Conservation (phyloP, 2,797 vertebrate species). For the Staurois parvus region DNA sequence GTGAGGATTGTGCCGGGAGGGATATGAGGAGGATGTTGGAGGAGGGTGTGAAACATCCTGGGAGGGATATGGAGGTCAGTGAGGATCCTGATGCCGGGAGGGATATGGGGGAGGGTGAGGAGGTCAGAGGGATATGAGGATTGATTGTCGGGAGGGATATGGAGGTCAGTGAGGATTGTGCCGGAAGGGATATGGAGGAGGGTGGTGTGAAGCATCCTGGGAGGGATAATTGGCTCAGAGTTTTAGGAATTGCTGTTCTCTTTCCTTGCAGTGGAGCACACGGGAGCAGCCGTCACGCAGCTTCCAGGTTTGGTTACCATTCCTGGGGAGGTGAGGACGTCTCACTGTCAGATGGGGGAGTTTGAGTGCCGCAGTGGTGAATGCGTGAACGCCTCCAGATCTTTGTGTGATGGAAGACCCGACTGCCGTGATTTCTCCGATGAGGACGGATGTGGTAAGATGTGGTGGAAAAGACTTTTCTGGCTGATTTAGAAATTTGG, state of each 20-base stretch:
- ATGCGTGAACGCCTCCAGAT: constrained; percentile 39
- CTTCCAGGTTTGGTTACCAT: neutral
- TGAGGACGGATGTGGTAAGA: constrained; percentile 60
- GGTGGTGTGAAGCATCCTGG: too few relatives aligned
- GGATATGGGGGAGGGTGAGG: too few relatives aligned
- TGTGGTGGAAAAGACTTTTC: neutral
- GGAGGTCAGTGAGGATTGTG: too few relatives aligned
- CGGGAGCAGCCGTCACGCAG: neutral
- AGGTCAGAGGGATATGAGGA: too few relatives aligned
- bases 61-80: too few relatives aligned
- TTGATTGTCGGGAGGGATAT: too few relatives aligned
- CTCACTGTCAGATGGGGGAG: constrained; percentile 36
- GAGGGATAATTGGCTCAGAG: too few relatives aligned
- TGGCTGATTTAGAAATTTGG: neutral
- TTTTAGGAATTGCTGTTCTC: neutral
- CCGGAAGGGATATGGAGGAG: too few relatives aligned
- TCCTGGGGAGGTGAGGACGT: neutral
- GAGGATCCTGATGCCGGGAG: too few relatives aligned
- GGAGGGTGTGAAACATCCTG: too few relatives aligned
- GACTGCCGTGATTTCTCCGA: constrained; percentile 58
- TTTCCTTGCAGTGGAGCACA: constrained; percentile 17
- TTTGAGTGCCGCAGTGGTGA: constrained; percentile 56
- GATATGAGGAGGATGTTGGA: too few relatives aligned
- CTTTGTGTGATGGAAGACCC: constrained; percentile 44
- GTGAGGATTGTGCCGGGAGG: too few relatives aligned